phyloP scores from a whole-genome alignment of 2,888 invertebrate genomes.

The Timema podura region DNA sequence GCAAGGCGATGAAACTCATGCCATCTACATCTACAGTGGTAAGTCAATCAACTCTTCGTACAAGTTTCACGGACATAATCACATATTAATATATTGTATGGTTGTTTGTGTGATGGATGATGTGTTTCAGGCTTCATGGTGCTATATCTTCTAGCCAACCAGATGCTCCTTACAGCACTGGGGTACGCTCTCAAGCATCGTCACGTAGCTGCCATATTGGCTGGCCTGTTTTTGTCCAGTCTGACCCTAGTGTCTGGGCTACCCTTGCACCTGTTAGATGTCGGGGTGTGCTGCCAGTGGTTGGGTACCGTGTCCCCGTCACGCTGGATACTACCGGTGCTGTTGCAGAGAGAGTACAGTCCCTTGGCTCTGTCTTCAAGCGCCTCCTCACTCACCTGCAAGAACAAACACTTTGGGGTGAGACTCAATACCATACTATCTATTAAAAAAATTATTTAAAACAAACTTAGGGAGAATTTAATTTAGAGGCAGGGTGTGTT shows the following conservation, averaged over 20 bases:
- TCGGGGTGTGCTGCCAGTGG: conserved; percentile 63
- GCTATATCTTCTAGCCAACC: conserved; percentile 45
- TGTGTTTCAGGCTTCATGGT: conserved; percentile 60
- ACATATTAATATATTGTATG: neutral
- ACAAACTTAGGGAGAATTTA: neutral
- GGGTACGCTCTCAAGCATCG: conserved; percentile 63
- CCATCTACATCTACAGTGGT: conserved; percentile 41
- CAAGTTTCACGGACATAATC: neutral
- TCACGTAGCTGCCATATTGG: conserved; percentile 57
- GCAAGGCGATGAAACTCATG: conserved; percentile 34
- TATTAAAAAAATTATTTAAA: neutral
- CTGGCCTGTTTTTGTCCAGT: conserved; percentile 56
- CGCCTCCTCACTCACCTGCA: conserved; percentile 55
- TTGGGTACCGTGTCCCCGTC: conserved; percentile 66
- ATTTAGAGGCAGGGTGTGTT: no score
- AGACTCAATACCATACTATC: conserved; percentile 24
- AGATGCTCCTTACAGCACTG: conserved; percentile 51
- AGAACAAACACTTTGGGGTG: conserved; percentile 62
- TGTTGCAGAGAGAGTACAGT: conserved; percentile 63
- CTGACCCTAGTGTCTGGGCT: conserved; percentile 64
- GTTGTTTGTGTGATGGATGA: no score
- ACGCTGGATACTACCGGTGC: conserved; percentile 65
- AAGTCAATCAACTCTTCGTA: conserved; percentile 25
- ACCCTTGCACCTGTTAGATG: conserved; percentile 62
- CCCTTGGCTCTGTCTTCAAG: conserved; percentile 57